Evolutionary conservation across 2,888 invertebrate species (phyloP), one percentile per base, ranked within the genome.

Genomic region (Cyclophora albipunctata): DNA sequence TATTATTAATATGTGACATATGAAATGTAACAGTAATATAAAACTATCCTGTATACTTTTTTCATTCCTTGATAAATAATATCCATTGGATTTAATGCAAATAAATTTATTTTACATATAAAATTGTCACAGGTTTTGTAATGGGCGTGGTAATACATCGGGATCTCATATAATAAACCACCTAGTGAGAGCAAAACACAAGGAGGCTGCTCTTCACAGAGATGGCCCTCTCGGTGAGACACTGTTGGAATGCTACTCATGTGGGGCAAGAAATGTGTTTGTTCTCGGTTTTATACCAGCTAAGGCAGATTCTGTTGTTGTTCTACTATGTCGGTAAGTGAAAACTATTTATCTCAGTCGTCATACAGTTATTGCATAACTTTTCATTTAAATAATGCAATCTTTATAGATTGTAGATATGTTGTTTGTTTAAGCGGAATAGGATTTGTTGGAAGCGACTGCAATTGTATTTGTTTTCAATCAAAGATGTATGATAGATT

Each of bases 141-240:
- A 99, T 90, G 99, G 98, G 1, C 92, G 98, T 52, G 99, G 99
- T 7, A 98, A 97, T 75, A 98, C 98, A 2, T 98, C 98, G 0
- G 99, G 97, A 34, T 98, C 99, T 46, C 99, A 99, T 75, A 98
- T 99, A 64, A 96, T 99, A 65, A 99, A 99, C 82, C 99, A 99
- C 86, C 90, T 99, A 75, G 99, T 99, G 55, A 91, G 99, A 58
- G 98, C 99, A n/a, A 98, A 98, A 81, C 98, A 99, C 78, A 99
- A 99, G 90, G 99, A 99, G 87, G 98, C 99, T 0, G 98, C 98
- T 0, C 90, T 99, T 45, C 99, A 99, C 76, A 92, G 96, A 67
- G 99, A 99, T 79, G 99, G 99, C 0, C 98, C 99, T 0, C 90
- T 99, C 1, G 99, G 99, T 4, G 99, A 99, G 84, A 99, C 99